Base-by-base conservation (phyloP, 2,113 vertebrate genomes). In the Eretmochelys imbricata region DNA sequence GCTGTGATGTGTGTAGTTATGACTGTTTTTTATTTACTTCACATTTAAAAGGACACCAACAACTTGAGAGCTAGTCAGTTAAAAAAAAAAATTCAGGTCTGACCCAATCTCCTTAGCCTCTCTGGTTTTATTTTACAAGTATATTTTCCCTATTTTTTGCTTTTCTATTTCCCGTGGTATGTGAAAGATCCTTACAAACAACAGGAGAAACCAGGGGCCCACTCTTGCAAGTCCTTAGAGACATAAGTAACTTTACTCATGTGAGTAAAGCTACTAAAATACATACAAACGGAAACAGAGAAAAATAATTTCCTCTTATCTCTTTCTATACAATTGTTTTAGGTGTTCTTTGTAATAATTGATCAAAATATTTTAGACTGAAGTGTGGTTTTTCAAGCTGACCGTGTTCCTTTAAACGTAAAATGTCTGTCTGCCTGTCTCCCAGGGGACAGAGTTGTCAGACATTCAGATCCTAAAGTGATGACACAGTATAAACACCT, bases 221-320 rank as follows among this genome's bases (percentile, higher is more conserved):
- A 80, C 4, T 1, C 48, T 69, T 87, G 5, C 4, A 35, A 81
- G 48, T 50, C 78, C 49, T 49, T 0, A 2, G 22, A 10, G 9
- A 78, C 54, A 54, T 3, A 1, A 25, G 22, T 46, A 87, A 13
- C 27, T 48, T 0, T 1, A 10, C 31, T 89, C 50, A 8, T 0
- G 0, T 59, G 72, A 80, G 62, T 84, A 80, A 86, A 80, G 1
- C 65, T 38, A 59, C 80, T 2, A 69, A 16, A 22, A 87, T 24
- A 50, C 65, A 72, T 12, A 72, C 65, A 80, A 65, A n/a, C 0
- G 27, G 25, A 81, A 46, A n/a, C 27, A 87, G 93, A 12, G 42
- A 62, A 91, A 89, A 54, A 35, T 59, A 27, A 51, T 5, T 16
- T 65, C 50, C 38, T 90, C 81, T 62, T 65, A 22, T 72, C 72